phyloP scores from a whole-genome alignment of 1,140 invertebrate genomes.

The Drosophila takahashii region DNA sequence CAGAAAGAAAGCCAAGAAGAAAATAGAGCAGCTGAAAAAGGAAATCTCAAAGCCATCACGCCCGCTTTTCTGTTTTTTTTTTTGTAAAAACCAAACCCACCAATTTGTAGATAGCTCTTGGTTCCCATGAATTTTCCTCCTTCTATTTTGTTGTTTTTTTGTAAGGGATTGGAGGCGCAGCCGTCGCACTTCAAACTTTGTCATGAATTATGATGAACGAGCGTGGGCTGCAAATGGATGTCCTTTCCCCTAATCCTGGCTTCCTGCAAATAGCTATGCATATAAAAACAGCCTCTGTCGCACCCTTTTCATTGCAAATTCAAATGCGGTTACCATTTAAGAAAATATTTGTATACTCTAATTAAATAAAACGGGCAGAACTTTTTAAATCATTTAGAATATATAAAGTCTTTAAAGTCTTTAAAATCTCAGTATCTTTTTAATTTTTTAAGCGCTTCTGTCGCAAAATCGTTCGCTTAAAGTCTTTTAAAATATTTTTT shows the following conservation, averaged over 20 bases:
- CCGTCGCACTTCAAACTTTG: conserved; percentile 80
- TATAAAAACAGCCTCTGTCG: conserved; percentile 36
- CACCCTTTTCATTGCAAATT: conserved; percentile 74
- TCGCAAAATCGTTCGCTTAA: too few species aligned
- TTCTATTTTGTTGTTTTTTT: background rate
- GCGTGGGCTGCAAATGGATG: conserved; percentile 24
- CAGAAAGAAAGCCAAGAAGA: conserved; percentile 13
- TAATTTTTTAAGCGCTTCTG: too few species aligned
- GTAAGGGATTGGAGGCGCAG: conserved; percentile 47
- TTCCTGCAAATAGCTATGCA: background rate
- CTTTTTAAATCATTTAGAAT: too few species aligned
- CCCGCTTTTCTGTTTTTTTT: conserved; percentile 19
- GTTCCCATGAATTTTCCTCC: background rate
- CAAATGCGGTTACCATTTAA: conserved; percentile 19
- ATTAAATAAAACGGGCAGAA: background rate
- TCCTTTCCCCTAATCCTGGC: conserved; percentile 1
- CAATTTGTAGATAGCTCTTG: conserved; percentile 71
- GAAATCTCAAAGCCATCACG: conserved; percentile 48
- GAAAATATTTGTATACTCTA: conserved; percentile 5
- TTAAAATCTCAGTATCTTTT: too few species aligned
- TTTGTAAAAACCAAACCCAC: conserved; percentile 19
- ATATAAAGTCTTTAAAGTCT: too few species aligned
- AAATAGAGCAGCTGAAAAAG: conserved; percentile 39
- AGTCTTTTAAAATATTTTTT: too few species aligned
- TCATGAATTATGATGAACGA: conserved; percentile 83